Evolutionary conservation across 2,113 vertebrate species (phyloP).

Genomic region (Oreochromis niloticus): DNA sequence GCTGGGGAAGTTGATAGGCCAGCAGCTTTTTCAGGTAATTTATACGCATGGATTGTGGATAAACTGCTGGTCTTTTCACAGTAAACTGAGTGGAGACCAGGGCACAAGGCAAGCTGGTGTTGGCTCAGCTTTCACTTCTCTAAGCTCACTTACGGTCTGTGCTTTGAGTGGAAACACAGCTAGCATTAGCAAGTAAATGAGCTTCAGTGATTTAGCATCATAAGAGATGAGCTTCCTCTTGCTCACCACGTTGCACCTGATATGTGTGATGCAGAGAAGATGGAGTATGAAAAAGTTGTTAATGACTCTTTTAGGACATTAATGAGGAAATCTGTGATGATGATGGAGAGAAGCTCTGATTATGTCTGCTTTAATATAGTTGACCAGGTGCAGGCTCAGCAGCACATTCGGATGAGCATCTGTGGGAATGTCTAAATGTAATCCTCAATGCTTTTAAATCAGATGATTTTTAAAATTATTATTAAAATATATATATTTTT

Average conservation of each 20-base stretch:
- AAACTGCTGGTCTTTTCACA: background rate
- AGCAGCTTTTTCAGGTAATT: background rate
- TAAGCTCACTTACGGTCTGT: background rate
- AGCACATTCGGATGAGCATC: background rate
- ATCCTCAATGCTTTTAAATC: background rate
- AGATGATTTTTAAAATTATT: background rate
- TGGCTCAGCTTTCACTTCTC: background rate
- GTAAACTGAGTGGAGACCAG: background rate
- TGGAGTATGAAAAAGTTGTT: background rate
- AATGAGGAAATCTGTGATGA: background rate
- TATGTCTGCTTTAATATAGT: background rate
- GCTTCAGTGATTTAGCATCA: background rate
- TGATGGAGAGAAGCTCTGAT: background rate
- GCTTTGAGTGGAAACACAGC: background rate
- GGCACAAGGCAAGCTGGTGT: background rate
- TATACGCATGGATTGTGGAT: background rate
- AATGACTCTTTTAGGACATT: background rate
- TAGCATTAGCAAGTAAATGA: background rate
- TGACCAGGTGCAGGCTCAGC: background rate
- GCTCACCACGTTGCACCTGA: background rate
- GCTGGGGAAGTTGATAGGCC: background rate
- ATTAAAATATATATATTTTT: background rate
- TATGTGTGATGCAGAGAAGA: background rate
- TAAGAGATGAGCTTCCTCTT: background rate
- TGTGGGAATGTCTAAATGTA: background rate